Base-by-base conservation (phyloP, 2,888 invertebrate species). In the Pseudolycoriella hygida region DNA sequence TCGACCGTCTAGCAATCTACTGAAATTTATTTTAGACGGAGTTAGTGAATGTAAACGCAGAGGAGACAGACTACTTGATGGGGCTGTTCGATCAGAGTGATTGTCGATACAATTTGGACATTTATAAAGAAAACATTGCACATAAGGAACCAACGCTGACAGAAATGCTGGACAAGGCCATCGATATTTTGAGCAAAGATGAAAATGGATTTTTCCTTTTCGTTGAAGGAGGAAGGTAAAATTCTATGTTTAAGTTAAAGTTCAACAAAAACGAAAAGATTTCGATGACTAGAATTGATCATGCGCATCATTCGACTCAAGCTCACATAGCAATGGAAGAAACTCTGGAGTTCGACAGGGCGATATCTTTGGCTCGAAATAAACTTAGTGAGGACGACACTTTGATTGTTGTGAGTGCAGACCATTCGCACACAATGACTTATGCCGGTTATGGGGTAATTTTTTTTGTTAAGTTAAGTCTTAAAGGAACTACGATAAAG, bases 101-200 rank as follows among this genome's bases (percentile, higher is more conserved):
- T 55, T 68, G 83, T 72, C 66, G 74, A 1, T 88, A 80, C 55
- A 76, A 82, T 53, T 53, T 81, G 47, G 80, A 81, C 49, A 69
- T 72, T 4, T 18, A 40, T n/a, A 57, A 56, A 1, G 56, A 56
- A 2, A 53, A 50, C 5, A 59, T 67, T 46, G 50, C 58, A 0
- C 55, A 59, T 15, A 63, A 61, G 14, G 73, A 77, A 47, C 89
- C 89, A 0, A 74, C 78, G 0, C 59, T 90, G n/a, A 72, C 72
- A 46, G 84, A 88, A 58, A 86, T 90, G 87, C 81, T 83, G 0
- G 69, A 72, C 52, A 75, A 73, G 42, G 87, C 89, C 1, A 78
- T 90, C 44, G 68, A 78, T 52, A 66, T 84, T 12, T 62, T 90
- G 42, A 68, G 72, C 1, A 72, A 69, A 49, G 71, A 74, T 51